Evolutionary conservation across 2,797 vertebrate genomes (phyloP).

Genomic region (Sebastes elongatus): DNA sequence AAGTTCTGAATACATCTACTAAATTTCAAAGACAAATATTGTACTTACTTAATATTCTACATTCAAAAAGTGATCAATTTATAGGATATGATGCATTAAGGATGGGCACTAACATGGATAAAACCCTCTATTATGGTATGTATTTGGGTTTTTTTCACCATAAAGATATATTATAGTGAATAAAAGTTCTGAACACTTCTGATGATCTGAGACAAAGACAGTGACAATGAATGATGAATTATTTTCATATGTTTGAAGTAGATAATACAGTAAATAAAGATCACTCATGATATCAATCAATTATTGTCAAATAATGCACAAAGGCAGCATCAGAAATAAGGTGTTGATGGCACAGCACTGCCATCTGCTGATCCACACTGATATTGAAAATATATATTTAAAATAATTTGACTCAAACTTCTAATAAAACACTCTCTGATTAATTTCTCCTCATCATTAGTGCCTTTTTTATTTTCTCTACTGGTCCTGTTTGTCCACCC

Average conservation of each 20-base stretch:
- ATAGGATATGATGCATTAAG: too few relatives aligned
- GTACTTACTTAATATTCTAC: too few relatives aligned
- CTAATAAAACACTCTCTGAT: background rate
- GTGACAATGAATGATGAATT: too few relatives aligned
- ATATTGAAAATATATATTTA: background rate
- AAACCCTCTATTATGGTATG: too few relatives aligned
- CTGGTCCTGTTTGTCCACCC: slow-evolving; percentile 40
- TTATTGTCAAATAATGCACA: background rate
- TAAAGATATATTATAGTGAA: background rate
- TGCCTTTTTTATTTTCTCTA: background rate
- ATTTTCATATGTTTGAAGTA: background rate
- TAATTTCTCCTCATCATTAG: background rate
- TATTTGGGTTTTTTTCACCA: too few relatives aligned
- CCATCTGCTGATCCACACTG: slow-evolving; percentile 52
- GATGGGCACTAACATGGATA: too few relatives aligned
- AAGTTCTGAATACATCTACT: background rate
- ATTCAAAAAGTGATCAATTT: too few relatives aligned
- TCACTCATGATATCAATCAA: background rate
- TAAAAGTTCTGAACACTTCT: background rate
- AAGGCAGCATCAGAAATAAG: background rate
- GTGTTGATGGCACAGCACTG: slow-evolving; percentile 12
- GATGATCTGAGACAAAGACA: too few relatives aligned
- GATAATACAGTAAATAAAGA: background rate
- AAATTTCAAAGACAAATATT: too few relatives aligned
- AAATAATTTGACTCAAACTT: background rate